These are phyloP conservation scores for Urosaurus nigricauda DNA, from an alignment of 2,797 vertebrate species.

Conservation along the genomic window DNA sequence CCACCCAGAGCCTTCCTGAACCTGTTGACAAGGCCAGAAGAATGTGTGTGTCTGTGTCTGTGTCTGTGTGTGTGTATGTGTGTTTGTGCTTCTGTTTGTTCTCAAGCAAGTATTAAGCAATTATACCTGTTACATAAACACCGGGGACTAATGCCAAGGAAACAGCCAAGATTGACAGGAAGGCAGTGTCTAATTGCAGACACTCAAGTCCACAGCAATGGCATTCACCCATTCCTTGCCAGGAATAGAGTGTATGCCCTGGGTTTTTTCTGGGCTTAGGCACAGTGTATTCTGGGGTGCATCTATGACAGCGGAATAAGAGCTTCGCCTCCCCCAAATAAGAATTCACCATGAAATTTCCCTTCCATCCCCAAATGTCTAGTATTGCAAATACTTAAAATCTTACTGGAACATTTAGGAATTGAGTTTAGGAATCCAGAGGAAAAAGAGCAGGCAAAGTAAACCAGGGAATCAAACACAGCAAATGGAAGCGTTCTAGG, in stretches of 20 bases:
- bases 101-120: constrained; percentile 21
- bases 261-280: background rate
- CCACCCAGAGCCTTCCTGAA: background rate
- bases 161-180: background rate
- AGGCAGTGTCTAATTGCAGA: background rate
- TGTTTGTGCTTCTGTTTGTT: background rate
- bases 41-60: background rate
- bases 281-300: too few relatives aligned
- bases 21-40: constrained; percentile 4
- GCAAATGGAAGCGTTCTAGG: too few relatives aligned
- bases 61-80: background rate
- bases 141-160: constrained; percentile 1
- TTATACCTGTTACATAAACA: constrained; percentile 38
- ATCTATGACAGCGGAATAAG: too few relatives aligned
- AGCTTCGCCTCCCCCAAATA: background rate
- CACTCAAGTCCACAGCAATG: background rate
- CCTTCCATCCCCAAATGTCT: too few relatives aligned
- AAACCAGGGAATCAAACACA: too few relatives aligned
- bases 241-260: background rate
- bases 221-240: background rate
- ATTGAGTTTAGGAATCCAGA: too few relatives aligned
- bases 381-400: too few relatives aligned
- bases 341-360: background rate
- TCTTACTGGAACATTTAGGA: too few relatives aligned
- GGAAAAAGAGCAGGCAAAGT: too few relatives aligned